These are phyloP conservation scores for Anableps anableps DNA, from an alignment of 2,797 vertebrate genomes.

Conservation along the genomic window DNA sequence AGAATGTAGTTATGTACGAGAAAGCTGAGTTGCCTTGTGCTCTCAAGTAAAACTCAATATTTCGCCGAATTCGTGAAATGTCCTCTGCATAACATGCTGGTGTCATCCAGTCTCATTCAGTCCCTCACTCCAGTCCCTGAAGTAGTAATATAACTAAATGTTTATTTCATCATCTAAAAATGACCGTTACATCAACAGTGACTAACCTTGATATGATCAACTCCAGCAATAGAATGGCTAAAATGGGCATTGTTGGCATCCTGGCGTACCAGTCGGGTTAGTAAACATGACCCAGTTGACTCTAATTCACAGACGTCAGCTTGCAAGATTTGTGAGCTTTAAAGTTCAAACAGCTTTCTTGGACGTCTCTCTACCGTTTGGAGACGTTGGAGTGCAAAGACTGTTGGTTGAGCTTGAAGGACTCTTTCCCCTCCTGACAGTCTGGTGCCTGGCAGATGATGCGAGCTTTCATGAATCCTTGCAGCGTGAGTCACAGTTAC, in stretches of 20 bases:
- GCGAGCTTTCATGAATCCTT: constrained; percentile 53
- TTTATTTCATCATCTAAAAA: background rate
- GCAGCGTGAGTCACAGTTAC: constrained; percentile 56
- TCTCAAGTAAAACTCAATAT: background rate
- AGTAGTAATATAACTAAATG: background rate
- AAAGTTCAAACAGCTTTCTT: constrained; percentile 29
- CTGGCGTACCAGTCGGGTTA: background rate
- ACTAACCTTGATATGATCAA: background rate
- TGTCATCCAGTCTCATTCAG: background rate
- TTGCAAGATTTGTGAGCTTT: constrained; percentile 40
- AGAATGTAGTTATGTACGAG: background rate
- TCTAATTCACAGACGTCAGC: constrained; percentile 23
- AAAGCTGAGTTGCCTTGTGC: background rate
- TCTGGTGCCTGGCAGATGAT: constrained; percentile 56
- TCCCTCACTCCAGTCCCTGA: background rate
- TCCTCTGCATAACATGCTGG: background rate
- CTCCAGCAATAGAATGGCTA: constrained; percentile 8
- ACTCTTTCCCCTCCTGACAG: constrained; percentile 41
- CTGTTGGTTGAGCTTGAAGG: constrained; percentile 54
- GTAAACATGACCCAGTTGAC: constrained; percentile 29
- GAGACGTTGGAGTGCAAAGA: constrained; percentile 50
- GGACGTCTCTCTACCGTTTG: constrained; percentile 38
- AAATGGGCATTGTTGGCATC: constrained; percentile 7
- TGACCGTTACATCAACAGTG: constrained; percentile 1
- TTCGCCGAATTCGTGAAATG: background rate